Evolutionary conservation across 2,888 invertebrate species (phyloP), one percentile per base, ranked within the genome.

Genomic region (Tetanocera ferruginea): DNA sequence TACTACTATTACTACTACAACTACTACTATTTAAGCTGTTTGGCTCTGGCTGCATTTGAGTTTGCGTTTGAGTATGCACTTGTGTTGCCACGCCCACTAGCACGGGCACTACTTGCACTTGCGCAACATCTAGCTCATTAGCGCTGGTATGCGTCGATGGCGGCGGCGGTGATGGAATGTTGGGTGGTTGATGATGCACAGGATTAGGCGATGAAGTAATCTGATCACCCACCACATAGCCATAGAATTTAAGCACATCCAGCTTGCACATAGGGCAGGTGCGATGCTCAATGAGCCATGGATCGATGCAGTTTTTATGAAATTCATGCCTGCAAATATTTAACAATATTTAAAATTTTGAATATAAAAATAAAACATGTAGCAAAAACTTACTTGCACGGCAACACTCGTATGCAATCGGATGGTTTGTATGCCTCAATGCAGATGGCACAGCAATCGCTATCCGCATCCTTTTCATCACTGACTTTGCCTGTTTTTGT

Each of bases 241-340:
- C 96, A 87, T 96, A 96, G 88, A 95, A 94, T 87, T 97, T 95
- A 80, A 98, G 92, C 84, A 98, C 98, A 90, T 98, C 98, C 93
- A 96, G 94, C 90, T 98, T 98, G 91, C 98, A 98, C 97, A 98
- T 97, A 11, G 98, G 98, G 90, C 98, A 98, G 49, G 97, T 97
- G 81, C 97, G 93, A 89, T 98, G 97, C 88, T 98, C 97, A 86
- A 98, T 91, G 79, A 98, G 92, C 98, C 98, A 98, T 23, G 97
- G 98, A 91, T 98, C 98, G 86, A 98, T 97, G 91, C 98, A 98
- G 85, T 92, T 94, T 91, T 97, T 97, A 92, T 98, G 98, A 91
- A 97, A 98, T 87, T 97, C 95, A 90, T 98, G 98, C 88, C 97
- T 97, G 91, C 1, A 92, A 6, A 19, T 31, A 51, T 19, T 11